phyloP scores from a whole-genome alignment of 1,140 invertebrate species.

The Akabosia matsudoensis region DNA sequence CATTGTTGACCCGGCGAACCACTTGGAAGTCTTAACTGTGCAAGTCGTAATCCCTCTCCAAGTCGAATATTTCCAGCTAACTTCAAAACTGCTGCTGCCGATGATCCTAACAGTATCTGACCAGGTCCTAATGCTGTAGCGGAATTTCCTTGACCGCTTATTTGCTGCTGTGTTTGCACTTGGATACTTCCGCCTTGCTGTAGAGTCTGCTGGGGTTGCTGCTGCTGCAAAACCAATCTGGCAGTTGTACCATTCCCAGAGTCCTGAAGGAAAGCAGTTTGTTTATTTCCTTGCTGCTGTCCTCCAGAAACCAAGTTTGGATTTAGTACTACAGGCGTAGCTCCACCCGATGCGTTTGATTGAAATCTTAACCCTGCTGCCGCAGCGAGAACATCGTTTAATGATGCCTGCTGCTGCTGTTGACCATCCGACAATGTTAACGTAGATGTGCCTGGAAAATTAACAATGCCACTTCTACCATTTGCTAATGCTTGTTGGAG shows the following conservation, averaged over 20 bases:
- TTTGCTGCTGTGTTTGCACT: background rate
- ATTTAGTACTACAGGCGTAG: background rate
- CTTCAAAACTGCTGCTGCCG: slow-evolving; percentile 3
- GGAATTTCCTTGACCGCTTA: background rate
- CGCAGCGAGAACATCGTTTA: slow-evolving; percentile 28
- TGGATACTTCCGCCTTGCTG: background rate
- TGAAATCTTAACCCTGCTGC: slow-evolving; percentile 9
- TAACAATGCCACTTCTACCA: background rate
- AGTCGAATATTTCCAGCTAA: background rate
- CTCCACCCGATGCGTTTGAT: background rate
- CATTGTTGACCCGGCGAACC: slow-evolving; percentile 15
- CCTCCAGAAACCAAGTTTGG: background rate
- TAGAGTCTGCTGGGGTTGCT: background rate
- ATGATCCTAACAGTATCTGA: slow-evolving; percentile 29
- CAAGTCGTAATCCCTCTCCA: slow-evolving; percentile 19
- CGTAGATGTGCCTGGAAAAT: background rate
- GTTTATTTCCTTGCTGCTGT: background rate
- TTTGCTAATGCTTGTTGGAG: background rate
- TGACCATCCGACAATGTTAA: background rate
- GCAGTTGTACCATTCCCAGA: background rate
- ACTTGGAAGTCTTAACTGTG: slow-evolving; percentile 6
- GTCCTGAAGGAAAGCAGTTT: background rate
- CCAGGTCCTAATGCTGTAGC: background rate
- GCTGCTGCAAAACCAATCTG: background rate
- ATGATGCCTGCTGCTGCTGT: background rate